Conservation (phyloP, 1,140 invertebrate genomes). For the Zaprionus nigranus region DNA sequence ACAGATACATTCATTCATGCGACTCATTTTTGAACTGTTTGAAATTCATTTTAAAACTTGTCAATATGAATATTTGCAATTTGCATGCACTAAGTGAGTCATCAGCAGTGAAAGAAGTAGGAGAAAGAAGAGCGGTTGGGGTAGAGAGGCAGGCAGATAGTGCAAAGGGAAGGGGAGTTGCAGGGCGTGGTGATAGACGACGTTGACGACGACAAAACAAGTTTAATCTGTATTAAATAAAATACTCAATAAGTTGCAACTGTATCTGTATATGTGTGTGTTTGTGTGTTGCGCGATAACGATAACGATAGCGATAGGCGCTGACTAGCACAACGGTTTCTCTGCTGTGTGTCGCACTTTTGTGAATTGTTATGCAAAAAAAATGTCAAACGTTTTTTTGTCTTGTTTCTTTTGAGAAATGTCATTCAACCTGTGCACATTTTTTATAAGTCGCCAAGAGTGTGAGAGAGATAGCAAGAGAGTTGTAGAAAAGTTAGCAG, state of each 20-base stretch:
- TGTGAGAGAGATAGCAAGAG: background rate
- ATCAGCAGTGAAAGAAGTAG: slow-evolving; percentile 12
- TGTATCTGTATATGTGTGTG: no score
- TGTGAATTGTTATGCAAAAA: slow-evolving; percentile 44
- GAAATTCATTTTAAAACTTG: slow-evolving; percentile 6
- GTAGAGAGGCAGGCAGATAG: slow-evolving; percentile 4
- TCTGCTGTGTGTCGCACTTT: slow-evolving; percentile 22
- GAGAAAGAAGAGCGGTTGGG: background rate
- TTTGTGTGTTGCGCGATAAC: slow-evolving; percentile 37
- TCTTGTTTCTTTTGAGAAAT: slow-evolving; percentile 4
- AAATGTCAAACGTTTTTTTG: slow-evolving; percentile 26
- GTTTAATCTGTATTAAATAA: slow-evolving; percentile 47
- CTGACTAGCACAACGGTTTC: slow-evolving; percentile 20
- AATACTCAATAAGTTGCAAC: slow-evolving; percentile 30
- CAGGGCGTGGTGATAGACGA: slow-evolving; percentile 27
- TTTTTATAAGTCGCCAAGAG: slow-evolving; percentile 46
- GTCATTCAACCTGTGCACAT: slow-evolving; percentile 48
- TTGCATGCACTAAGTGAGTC: slow-evolving; percentile 57
- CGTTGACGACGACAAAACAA: slow-evolving; percentile 38
- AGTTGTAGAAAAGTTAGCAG: slow-evolving; percentile 34
- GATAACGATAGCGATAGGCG: slow-evolving; percentile 41
- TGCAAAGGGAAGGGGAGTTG: background rate
- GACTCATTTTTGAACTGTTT: slow-evolving; percentile 20
- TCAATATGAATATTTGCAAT: slow-evolving; percentile 19
- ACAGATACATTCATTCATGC: slow-evolving; percentile 36